Evolutionary conservation across 2,797 vertebrate species (phyloP), one percentile per base, ranked within the genome.

Genomic region (Chaetodon trifasciatus): DNA sequence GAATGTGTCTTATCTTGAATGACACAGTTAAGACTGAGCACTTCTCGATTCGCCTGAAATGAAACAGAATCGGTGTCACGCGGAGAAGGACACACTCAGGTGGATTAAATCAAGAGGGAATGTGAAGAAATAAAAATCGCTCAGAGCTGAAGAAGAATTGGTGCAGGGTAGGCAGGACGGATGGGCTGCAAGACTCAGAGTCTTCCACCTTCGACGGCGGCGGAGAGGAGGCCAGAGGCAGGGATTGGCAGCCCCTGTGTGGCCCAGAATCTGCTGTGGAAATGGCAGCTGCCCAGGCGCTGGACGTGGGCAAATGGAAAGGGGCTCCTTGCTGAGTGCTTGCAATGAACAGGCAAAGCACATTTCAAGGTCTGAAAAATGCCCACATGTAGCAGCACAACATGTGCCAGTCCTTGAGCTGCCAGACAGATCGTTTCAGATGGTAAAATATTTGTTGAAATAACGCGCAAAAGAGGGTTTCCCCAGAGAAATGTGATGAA

Each of bases 201-300:
- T 28, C 72, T 50, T 68, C 62, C 65, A 61, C 57, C 42, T 63
- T n/a, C 44, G 50, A 66, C 71, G 42, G 67, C 28, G 47, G 35
- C 39, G 47, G 32, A 82, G 71, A 21, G 40, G 49, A 39, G 5
- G 65, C 72, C 69, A 67, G 61, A 71, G 56, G 67, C 66, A 62
- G 42, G 47, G 42, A 78, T 53, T 72, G 71, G 37, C 2, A 0
- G 28, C 3, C 16, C 60, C 60, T 67, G 44, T 57, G 42, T 72
- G 83, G 74, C 53, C 69, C 21, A 39, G 46, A 77, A 44, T 69
- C 60, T 76, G 71, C 74, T 74, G 65, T 65, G 72, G 58, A 78
- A 76, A 65, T 61, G 77, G 79, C 72, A 64, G 71, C 35, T 4
- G 66, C 65, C 70, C 74, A 76, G 64, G 39, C 57, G 42, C 63